Conservation (phyloP, 2,797 vertebrate species). For the Dipus sagitta region DNA sequence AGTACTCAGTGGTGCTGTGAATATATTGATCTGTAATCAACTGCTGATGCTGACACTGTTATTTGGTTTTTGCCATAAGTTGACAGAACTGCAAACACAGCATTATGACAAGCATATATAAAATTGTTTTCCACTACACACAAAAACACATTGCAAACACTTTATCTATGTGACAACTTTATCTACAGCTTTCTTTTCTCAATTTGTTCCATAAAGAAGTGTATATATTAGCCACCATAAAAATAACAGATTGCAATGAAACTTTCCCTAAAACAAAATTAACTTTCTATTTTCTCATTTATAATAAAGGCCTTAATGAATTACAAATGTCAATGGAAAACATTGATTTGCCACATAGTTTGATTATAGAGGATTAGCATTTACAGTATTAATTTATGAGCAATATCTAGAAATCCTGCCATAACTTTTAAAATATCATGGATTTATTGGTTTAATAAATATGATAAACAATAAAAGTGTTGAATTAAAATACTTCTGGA, state of each 20-base stretch:
- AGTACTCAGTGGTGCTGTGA: slow-evolving; percentile 81
- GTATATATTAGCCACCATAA: slow-evolving; percentile 59
- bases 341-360: neutral
- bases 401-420: slow-evolving; percentile 39
- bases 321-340: slow-evolving; percentile 5
- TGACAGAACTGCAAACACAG: slow-evolving; percentile 86
- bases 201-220: slow-evolving; percentile 67
- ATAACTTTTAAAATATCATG: neutral
- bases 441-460: slow-evolving; percentile 29
- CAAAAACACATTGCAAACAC: slow-evolving; percentile 73
- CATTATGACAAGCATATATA: slow-evolving; percentile 81
- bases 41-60: slow-evolving; percentile 87
- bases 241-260: slow-evolving; percentile 18
- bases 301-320: slow-evolving; percentile 55
- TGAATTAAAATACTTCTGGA: neutral
- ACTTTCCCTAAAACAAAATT: slow-evolving; percentile 66
- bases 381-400: slow-evolving; percentile 55
- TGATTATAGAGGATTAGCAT: neutral
- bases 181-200: slow-evolving; percentile 74
- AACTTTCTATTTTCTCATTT: slow-evolving; percentile 70
- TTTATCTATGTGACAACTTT: slow-evolving; percentile 81
- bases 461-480: neutral
- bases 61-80: slow-evolving; percentile 83
- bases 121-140: slow-evolving; percentile 73
- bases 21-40: slow-evolving; percentile 88